These are phyloP conservation scores for Hemithea aestivaria DNA, from an alignment of 2,888 invertebrate genomes.

Conservation along the genomic window DNA sequence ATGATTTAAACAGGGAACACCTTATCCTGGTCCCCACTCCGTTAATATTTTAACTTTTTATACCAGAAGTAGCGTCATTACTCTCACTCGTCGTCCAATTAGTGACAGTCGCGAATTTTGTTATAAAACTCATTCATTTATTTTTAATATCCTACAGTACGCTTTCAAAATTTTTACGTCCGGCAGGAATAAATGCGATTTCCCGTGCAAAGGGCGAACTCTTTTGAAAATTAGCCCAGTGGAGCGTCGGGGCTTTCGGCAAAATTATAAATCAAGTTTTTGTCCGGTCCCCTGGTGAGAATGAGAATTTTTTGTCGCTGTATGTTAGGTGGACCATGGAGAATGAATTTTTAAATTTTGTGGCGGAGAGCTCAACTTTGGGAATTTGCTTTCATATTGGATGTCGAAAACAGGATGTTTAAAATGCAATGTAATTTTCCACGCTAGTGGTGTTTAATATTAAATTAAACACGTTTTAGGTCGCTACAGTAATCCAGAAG, in stretches of 20 bases:
- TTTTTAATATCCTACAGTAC: conserved; percentile 43
- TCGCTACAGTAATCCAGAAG: too few species aligned
- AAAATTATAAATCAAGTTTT: conserved; percentile 58
- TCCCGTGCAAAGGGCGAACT: conserved; percentile 40
- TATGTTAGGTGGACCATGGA: conserved; percentile 7
- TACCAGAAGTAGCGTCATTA: conserved; percentile 32
- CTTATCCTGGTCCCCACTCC: conserved; percentile 11
- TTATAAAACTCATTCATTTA: conserved; percentile 44
- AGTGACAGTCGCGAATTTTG: conserved; percentile 40
- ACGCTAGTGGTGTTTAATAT: too few species aligned
- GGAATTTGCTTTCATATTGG: conserved; percentile 5
- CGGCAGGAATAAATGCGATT: conserved; percentile 48
- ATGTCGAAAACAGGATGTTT: background rate
- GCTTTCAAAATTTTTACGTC: conserved; percentile 41
- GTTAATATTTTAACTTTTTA: conserved; percentile 19
- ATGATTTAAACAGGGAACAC: conserved; percentile 16
- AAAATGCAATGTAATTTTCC: too few species aligned
- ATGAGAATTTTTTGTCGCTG: conserved; percentile 15
- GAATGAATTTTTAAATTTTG: conserved; percentile 18
- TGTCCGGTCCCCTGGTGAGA: conserved; percentile 30
- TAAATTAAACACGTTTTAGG: too few species aligned
- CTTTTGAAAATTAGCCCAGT: conserved; percentile 54
- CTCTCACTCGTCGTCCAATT: conserved; percentile 43
- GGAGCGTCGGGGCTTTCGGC: conserved; percentile 40
- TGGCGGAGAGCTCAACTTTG: conserved; percentile 1